Evolutionary conservation across 30 jellyfish, hydroid and myxozoan genomes (phyloP).

Genomic region (Clytia hemisphaerica): DNA sequence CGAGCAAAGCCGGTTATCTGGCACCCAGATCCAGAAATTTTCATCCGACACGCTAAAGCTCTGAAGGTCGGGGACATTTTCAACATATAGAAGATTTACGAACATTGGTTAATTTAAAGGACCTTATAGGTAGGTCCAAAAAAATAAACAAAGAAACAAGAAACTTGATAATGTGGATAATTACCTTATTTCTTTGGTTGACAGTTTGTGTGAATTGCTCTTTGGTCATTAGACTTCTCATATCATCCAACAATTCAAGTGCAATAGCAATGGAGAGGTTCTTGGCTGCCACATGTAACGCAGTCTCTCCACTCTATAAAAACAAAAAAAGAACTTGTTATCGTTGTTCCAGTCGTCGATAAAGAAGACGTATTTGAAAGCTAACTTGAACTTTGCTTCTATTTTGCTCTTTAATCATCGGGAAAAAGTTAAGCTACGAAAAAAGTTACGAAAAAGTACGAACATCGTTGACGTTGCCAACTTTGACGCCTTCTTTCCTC

Average conservation of each 20-base stretch:
- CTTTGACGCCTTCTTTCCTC: constrained; percentile 53
- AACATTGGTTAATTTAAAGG: no score
- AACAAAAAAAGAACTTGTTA: background rate
- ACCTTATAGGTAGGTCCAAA: no score
- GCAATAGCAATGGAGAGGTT: constrained; percentile 66
- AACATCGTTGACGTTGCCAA: background rate
- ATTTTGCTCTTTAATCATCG: no score
- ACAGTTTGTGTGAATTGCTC: constrained; percentile 23
- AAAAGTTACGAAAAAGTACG: background rate
- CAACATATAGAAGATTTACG: no score
- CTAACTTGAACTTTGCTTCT: no score
- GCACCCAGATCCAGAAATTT: no score
- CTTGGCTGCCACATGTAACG: constrained; percentile 72
- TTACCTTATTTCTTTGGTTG: constrained; percentile 46
- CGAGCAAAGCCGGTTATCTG: no score
- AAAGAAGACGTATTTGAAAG: no score
- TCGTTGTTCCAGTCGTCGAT: no score
- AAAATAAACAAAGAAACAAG: background rate
- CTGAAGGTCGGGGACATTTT: no score
- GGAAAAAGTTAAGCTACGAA: no score
- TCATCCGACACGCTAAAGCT: no score
- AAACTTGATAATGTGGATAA: background rate
- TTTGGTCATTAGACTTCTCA: constrained; percentile 22
- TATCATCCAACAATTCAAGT: constrained; percentile 73
- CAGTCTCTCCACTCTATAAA: constrained; percentile 80